A percentile compares a stretch with the other conserved stretches of the same genome.
phyloP scores from a whole-genome alignment of 1,140 invertebrate species.

The Leptonema lineaticorne region DNA sequence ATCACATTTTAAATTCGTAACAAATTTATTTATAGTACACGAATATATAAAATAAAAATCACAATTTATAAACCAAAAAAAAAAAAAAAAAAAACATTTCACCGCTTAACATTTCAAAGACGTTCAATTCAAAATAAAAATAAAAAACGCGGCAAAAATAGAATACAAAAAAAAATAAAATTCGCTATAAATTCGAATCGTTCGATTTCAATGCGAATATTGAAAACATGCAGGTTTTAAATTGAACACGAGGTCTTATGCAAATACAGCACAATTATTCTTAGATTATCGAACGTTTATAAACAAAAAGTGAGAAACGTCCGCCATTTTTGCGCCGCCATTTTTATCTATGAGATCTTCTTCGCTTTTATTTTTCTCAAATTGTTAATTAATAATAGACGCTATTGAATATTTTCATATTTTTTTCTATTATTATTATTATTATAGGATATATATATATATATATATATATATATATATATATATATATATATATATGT shows the following conservation, averaged over 20 bases:
- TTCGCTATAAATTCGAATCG: no score
- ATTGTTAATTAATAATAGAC: not conserved
- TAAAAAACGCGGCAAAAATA: no score
- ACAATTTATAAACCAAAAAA: no score
- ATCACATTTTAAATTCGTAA: no score
- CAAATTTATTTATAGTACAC: no score
- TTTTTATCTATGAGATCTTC: not conserved
- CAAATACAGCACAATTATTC: constrained; percentile 19
- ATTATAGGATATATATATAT: not conserved
- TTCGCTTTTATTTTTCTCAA: not conserved
- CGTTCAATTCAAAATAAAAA: no score
- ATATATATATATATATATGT: not conserved
- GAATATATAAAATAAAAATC: no score
- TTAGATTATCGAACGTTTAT: constrained; percentile 10
- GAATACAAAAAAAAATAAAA: no score
- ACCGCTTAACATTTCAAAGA: no score
- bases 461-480: not conserved
- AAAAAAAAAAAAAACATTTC: no score
- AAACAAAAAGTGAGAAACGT: constrained; percentile 15
- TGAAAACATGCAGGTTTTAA: constrained; percentile 6
- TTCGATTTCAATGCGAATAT: no score
- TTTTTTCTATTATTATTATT: not conserved
- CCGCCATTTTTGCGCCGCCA: not conserved
- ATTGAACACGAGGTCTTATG: constrained; percentile 28
- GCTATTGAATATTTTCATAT: not conserved